These are phyloP conservation scores for Onychostruthus taczanowskii DNA, from an alignment of 2,113 vertebrate species.

Conservation along the genomic window DNA sequence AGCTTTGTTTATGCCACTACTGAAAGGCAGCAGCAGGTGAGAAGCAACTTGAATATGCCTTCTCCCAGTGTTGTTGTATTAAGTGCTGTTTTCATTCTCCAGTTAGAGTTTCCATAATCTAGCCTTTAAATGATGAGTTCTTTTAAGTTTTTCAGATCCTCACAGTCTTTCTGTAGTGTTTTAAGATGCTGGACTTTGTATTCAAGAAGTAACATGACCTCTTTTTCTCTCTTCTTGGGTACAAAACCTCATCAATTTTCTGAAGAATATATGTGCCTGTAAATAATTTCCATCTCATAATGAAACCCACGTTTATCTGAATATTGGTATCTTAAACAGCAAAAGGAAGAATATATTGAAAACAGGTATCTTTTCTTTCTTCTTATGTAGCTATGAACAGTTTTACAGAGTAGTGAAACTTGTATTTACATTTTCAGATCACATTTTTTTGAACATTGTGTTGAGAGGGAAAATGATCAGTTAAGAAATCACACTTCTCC, in stretches of 20 bases:
- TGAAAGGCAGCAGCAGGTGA: constrained; percentile 1
- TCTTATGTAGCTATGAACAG: background rate
- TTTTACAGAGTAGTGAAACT: background rate
- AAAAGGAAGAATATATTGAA: background rate
- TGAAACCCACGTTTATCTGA: background rate
- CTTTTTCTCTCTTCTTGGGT: constrained; percentile 40
- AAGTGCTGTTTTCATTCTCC: constrained; percentile 28
- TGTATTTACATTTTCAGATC: background rate
- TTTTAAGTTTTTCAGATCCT: constrained; percentile 9
- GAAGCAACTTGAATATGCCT: background rate
- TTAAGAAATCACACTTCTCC: background rate
- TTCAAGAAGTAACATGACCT: background rate
- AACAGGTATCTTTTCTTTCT: background rate
- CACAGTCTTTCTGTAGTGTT: constrained; percentile 12
- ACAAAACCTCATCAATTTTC: constrained; percentile 4
- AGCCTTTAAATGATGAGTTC: constrained; percentile 12
- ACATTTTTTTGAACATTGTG: background rate
- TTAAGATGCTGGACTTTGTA: constrained; percentile 33
- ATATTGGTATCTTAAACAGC: background rate
- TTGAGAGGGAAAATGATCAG: background rate
- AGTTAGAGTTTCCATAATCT: background rate
- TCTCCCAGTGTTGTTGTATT: background rate
- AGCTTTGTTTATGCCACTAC: background rate
- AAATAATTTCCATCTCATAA: background rate
- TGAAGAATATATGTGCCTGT: background rate